Conservation (phyloP, 2,888 invertebrate species). For the Eristalis arbustorum region DNA sequence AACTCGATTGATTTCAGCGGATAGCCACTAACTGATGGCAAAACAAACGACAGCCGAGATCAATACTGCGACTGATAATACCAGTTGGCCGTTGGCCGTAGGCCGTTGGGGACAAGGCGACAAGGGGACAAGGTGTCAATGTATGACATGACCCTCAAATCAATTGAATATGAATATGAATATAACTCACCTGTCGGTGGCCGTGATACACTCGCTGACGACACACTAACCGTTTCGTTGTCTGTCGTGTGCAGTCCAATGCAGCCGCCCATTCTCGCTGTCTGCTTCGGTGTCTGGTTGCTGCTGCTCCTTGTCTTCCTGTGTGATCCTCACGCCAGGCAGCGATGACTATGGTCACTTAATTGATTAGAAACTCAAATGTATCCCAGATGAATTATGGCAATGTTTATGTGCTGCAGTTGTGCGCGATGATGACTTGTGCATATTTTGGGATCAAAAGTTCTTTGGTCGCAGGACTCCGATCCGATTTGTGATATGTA, state of each 20-base stretch:
- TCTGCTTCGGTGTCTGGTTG: neutral
- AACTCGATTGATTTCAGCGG: neutral
- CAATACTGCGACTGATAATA: neutral
- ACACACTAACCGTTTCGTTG: slow-evolving; percentile 90
- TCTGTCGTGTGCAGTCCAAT: slow-evolving; percentile 90
- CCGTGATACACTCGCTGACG: slow-evolving; percentile 89
- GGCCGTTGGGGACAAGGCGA: no score
- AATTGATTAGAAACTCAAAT: slow-evolving; percentile 1
- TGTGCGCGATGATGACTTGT: slow-evolving; percentile 46
- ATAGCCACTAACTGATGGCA: slow-evolving; percentile 1
- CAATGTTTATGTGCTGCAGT: slow-evolving; percentile 37
- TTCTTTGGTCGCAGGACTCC: slow-evolving; percentile 39
- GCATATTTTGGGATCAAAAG: slow-evolving; percentile 47
- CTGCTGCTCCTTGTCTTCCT: neutral
- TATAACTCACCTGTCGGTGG: slow-evolving; percentile 89
- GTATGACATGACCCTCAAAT: neutral
- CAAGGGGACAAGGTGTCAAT: neutral
- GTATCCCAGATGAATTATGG: slow-evolving; percentile 34
- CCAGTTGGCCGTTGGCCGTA: no score
- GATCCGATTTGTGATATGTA: slow-evolving; percentile 39
- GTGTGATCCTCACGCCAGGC: neutral
- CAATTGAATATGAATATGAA: neutral
- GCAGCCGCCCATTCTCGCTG: slow-evolving; percentile 87
- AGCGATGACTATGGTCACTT: neutral
- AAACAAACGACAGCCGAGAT: neutral